Evolutionary conservation across 2,797 vertebrate genomes (phyloP).

Genomic region (Okamejei kenojei): DNA sequence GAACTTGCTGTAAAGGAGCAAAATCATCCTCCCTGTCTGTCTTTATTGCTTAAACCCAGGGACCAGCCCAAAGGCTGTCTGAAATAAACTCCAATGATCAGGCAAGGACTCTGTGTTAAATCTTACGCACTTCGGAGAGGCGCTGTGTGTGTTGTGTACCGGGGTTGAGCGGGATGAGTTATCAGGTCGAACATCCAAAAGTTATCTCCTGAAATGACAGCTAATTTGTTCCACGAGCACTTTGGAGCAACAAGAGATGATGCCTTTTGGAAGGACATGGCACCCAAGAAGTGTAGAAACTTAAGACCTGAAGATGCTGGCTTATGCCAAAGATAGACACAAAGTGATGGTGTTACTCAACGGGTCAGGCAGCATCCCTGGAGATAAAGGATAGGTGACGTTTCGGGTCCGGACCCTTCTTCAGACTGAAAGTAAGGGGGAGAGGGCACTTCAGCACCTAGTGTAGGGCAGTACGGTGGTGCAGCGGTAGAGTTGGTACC

Average conservation of each 20-base stretch:
- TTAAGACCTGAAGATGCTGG: no score
- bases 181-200: conserved; percentile 49
- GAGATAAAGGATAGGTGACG: no score
- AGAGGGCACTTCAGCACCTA: no score
- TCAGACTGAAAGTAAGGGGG: no score
- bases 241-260: conserved; percentile 54
- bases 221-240: conserved; percentile 52
- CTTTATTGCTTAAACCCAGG: conserved; percentile 55
- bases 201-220: conserved; percentile 53
- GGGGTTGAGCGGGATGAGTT: conserved; percentile 47
- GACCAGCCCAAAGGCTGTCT: conserved; percentile 39
- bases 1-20: conserved; percentile 50
- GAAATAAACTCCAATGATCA: conserved; percentile 45
- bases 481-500: no score
- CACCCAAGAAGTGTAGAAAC: conserved; percentile 48
- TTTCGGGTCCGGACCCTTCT: no score
- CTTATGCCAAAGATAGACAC: no score
- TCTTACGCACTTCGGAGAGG: conserved; percentile 48
- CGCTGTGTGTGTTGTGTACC: conserved; percentile 45
- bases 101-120: conserved; percentile 44
- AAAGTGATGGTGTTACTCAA: no score
- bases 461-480: no score
- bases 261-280: conserved; percentile 56
- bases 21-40: conserved; percentile 53
- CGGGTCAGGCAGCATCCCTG: no score